phyloP scores from a whole-genome alignment of 2,797 vertebrate species.

The Scomberomorus guttatus region DNA sequence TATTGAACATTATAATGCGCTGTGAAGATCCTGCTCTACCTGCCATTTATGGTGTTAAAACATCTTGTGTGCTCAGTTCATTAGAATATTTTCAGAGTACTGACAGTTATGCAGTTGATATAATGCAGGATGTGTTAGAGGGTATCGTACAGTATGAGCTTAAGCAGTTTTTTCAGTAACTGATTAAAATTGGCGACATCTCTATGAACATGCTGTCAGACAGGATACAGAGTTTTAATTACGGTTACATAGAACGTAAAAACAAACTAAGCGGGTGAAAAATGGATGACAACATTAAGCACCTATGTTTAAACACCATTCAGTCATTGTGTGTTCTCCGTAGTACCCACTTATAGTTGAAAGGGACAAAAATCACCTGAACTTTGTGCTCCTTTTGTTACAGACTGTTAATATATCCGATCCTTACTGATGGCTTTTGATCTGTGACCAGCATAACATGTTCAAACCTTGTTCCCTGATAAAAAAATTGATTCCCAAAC shows the following conservation, averaged over 20 bases:
- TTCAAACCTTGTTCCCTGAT: slow-evolving; percentile 4
- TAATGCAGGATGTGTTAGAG: slow-evolving; percentile 1
- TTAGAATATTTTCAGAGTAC: slow-evolving; percentile 33
- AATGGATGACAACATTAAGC: not conserved
- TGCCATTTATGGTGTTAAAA: slow-evolving; percentile 11
- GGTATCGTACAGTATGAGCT: slow-evolving; percentile 29
- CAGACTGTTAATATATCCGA: not conserved
- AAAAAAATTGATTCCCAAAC: too few species aligned
- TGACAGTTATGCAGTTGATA: slow-evolving; percentile 20
- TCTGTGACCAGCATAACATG: too few species aligned
- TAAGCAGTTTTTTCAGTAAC: slow-evolving; percentile 3
- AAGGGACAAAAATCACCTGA: not conserved
- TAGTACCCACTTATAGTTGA: slow-evolving; percentile 7
- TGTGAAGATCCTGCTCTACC: slow-evolving; percentile 9
- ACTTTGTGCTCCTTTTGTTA: not conserved
- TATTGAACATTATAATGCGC: not conserved
- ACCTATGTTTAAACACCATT: slow-evolving; percentile 12
- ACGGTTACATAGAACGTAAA: not conserved
- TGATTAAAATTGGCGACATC: slow-evolving; percentile 23
- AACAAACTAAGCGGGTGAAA: slow-evolving; percentile 4
- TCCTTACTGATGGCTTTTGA: not conserved
- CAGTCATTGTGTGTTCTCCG: slow-evolving; percentile 1
- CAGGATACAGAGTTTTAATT: slow-evolving; percentile 10
- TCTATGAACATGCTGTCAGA: not conserved
- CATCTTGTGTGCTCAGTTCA: not conserved